Evolutionary conservation across 1,140 invertebrate species (phyloP).

Genomic region (Drosophila setifemur): DNA sequence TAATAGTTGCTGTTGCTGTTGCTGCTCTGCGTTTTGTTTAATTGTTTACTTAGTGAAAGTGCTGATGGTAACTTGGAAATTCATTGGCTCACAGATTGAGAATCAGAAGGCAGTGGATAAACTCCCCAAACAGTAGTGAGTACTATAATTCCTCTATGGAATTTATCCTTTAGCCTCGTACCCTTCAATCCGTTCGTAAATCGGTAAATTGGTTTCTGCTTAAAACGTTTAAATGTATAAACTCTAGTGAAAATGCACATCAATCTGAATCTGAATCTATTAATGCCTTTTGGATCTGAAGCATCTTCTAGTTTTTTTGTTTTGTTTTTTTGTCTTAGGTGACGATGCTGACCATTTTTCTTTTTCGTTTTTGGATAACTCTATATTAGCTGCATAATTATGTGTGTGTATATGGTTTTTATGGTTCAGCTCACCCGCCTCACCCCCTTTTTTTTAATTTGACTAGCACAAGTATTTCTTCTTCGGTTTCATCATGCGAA

Average conservation of each 20-base stretch:
- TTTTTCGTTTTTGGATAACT: constrained; percentile 60
- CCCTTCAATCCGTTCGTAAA: neutral
- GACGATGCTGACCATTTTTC: constrained; percentile 34
- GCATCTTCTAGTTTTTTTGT: constrained; percentile 25
- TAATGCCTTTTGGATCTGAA: constrained; percentile 22
- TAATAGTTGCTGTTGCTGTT: constrained; percentile 17
- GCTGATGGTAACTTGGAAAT: constrained; percentile 26
- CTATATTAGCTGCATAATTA: constrained; percentile 63
- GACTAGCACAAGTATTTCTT: constrained; percentile 83
- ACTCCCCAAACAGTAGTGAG: neutral
- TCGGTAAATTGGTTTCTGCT: constrained; percentile 6
- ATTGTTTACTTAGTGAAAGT: constrained; percentile 23
- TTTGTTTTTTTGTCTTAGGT: constrained; percentile 18
- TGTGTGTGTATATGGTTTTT: constrained; percentile 28
- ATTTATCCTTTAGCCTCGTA: neutral
- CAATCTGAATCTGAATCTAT: constrained; percentile 33
- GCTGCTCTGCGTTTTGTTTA: no score
- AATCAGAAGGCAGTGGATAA: neutral
- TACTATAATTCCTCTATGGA: neutral
- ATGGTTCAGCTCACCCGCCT: constrained; percentile 2
- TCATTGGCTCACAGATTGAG: constrained; percentile 11
- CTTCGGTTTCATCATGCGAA: constrained; percentile 83
- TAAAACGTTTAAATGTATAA: constrained; percentile 39
- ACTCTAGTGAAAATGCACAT: constrained; percentile 39
- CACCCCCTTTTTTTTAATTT: constrained; percentile 61